Evolutionary conservation across 2,113 vertebrate genomes (phyloP).

Genomic region (Scomber japonicus): DNA sequence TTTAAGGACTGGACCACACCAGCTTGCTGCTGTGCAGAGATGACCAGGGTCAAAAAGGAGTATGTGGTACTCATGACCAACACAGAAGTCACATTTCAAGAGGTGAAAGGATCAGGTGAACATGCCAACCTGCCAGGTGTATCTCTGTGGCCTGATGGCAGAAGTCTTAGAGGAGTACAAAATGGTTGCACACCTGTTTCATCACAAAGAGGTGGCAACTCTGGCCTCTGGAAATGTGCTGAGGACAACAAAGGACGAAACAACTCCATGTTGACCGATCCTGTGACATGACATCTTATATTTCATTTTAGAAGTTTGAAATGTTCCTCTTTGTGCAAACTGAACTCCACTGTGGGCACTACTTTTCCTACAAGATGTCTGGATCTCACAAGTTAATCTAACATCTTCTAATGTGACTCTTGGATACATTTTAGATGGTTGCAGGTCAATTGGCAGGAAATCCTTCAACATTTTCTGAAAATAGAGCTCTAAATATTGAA

Average conservation of each 20-base stretch:
- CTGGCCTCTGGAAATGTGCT: conserved; percentile 6
- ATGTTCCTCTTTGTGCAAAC: too few species aligned
- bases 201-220: conserved; percentile 10
- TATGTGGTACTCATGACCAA: not conserved
- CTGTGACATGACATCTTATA: not conserved
- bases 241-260: conserved; percentile 8
- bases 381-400: not conserved
- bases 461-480: not conserved
- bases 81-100: not conserved
- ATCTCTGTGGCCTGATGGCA: not conserved
- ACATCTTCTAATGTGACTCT: not conserved
- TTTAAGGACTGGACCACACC: not conserved
- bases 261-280: not conserved
- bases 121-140: not conserved
- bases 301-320: not conserved
- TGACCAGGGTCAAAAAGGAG: not conserved
- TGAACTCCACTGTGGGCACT: too few species aligned
- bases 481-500: not conserved
- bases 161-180: conserved; percentile 2
- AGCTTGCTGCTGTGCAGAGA: not conserved
- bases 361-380: too few species aligned
- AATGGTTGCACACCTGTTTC: conserved; percentile 32
- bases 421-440: not conserved
- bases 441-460: not conserved
- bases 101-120: not conserved